A percentile compares a stretch with the other conserved stretches of the same genome.
Conservation (phyloP, 2,888 invertebrate genomes). For the Drosophila meridiana region DNA sequence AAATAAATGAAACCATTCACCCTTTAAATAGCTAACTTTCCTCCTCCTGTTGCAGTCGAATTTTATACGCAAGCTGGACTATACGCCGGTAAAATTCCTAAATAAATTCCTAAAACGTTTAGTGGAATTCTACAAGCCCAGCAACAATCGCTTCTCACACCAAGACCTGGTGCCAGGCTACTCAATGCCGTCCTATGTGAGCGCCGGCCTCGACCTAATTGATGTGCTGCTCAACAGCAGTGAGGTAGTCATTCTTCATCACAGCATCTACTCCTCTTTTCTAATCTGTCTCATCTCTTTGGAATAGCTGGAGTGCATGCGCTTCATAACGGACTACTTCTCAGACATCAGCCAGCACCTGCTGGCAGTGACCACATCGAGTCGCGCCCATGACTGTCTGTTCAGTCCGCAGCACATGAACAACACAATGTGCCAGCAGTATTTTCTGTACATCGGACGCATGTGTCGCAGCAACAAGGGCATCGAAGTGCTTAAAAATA, state of each 20-base stretch:
- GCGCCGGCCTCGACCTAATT: conserved; percentile 84
- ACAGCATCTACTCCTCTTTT: not conserved
- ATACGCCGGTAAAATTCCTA: conserved; percentile 86
- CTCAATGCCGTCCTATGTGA: conserved; percentile 82
- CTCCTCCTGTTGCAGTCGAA: conserved; percentile 80
- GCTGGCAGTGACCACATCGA: conserved; percentile 89
- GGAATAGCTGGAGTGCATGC: conserved; percentile 88
- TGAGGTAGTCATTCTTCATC: conserved; percentile 62
- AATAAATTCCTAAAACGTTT: conserved; percentile 90
- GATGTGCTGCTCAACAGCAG: conserved; percentile 83
- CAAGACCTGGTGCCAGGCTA: conserved; percentile 88
- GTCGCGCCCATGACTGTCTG: conserved; percentile 93
- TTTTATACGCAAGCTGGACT: conserved; percentile 87
- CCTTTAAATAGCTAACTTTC: not conserved
- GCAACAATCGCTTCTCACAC: conserved; percentile 94
- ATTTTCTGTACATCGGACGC: conserved; percentile 96
- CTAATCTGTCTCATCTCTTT: not conserved
- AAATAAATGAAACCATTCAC: not conserved
- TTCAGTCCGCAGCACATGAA: conserved; percentile 95
- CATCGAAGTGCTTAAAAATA: conserved; percentile 89
- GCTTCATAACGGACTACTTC: conserved; percentile 91
- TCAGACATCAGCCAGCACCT: conserved; percentile 92
- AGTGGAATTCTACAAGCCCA: conserved; percentile 94
- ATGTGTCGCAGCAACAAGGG: conserved; percentile 91
- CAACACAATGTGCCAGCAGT: conserved; percentile 96